These are phyloP conservation scores for Desoria tigrina DNA, from an alignment of 2,888 invertebrate genomes.

Conservation along the genomic window DNA sequence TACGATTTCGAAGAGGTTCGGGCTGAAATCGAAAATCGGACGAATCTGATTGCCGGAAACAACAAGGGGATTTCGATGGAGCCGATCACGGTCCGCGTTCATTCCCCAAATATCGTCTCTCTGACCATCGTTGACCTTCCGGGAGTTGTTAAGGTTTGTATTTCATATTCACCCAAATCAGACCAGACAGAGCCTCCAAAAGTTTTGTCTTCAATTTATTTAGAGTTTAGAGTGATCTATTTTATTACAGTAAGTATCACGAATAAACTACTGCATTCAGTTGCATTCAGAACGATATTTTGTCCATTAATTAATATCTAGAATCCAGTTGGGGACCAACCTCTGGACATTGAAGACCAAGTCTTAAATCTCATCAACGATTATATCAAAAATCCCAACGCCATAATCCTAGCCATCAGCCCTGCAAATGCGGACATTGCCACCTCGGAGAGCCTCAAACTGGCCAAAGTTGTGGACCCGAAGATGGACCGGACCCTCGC, in stretches of 20 bases:
- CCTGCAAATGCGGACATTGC: slow-evolving; percentile 99
- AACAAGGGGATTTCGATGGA: slow-evolving; percentile 96
- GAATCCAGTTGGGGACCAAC: slow-evolving; percentile 93
- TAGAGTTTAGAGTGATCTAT: not conserved
- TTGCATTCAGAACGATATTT: not conserved
- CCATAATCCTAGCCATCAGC: slow-evolving; percentile 94
- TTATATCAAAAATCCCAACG: slow-evolving; percentile 94
- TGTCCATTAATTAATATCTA: slow-evolving; percentile 6
- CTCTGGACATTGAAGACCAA: slow-evolving; percentile 93
- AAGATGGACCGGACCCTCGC: slow-evolving; percentile 90
- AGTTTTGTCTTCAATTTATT: too few species aligned
- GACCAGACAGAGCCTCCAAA: not conserved
- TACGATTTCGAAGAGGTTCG: slow-evolving; percentile 84
- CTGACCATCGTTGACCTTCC: slow-evolving; percentile 91
- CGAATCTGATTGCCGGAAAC: slow-evolving; percentile 85
- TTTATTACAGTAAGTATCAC: too few species aligned
- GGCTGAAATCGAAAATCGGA: slow-evolving; percentile 87
- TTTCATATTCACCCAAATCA: not conserved
- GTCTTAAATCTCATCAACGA: slow-evolving; percentile 84
- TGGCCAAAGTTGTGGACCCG: slow-evolving; percentile 93
- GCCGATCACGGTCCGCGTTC: slow-evolving; percentile 94
- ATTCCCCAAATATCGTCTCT: slow-evolving; percentile 87
- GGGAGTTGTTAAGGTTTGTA: slow-evolving; percentile 81
- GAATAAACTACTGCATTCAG: not conserved
- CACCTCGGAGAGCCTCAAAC: slow-evolving; percentile 94